phyloP scores from a whole-genome alignment of 2,888 invertebrate genomes.

The Stictocephala bisonia region DNA sequence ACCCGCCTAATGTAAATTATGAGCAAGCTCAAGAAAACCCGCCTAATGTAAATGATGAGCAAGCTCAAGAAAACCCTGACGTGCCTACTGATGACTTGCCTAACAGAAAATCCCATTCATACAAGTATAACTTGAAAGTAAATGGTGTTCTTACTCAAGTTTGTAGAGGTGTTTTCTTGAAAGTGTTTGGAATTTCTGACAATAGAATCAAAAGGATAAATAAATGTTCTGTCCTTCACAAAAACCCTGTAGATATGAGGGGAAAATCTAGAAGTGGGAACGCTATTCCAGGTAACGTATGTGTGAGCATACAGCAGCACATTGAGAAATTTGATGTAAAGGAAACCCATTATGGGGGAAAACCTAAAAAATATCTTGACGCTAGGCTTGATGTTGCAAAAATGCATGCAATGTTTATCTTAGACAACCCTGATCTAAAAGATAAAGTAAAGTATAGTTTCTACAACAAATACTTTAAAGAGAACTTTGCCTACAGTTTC shows the following conservation, averaged over 20 bases:
- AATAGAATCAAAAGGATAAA: slow-evolving; percentile 47
- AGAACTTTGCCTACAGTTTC: too few species aligned
- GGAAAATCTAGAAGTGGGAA: slow-evolving; percentile 51
- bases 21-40: neutral
- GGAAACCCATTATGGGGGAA: slow-evolving; percentile 54
- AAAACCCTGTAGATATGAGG: slow-evolving; percentile 51
- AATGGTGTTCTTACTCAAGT: slow-evolving; percentile 37
- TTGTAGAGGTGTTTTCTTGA: slow-evolving; percentile 44
- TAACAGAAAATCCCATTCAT: slow-evolving; percentile 16
- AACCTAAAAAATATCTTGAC: too few species aligned
- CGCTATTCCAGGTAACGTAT: slow-evolving; percentile 45
- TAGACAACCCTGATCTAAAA: slow-evolving; percentile 20
- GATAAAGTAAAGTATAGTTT: slow-evolving; percentile 38
- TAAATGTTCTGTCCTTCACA: slow-evolving; percentile 41
- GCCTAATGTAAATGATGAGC: neutral
- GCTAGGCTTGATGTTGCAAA: too few species aligned
- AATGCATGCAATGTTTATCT: slow-evolving; percentile 32
- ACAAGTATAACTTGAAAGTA: slow-evolving; percentile 42
- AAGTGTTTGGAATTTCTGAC: slow-evolving; percentile 43
- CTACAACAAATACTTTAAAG: slow-evolving; percentile 41
- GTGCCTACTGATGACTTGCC: neutral
- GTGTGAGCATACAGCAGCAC: slow-evolving; percentile 36
- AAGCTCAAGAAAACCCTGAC: neutral
- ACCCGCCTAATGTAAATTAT: too few species aligned
- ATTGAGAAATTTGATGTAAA: slow-evolving; percentile 47